Conservation (phyloP, 2,888 invertebrate species). For the Cepaea hortensis region DNA sequence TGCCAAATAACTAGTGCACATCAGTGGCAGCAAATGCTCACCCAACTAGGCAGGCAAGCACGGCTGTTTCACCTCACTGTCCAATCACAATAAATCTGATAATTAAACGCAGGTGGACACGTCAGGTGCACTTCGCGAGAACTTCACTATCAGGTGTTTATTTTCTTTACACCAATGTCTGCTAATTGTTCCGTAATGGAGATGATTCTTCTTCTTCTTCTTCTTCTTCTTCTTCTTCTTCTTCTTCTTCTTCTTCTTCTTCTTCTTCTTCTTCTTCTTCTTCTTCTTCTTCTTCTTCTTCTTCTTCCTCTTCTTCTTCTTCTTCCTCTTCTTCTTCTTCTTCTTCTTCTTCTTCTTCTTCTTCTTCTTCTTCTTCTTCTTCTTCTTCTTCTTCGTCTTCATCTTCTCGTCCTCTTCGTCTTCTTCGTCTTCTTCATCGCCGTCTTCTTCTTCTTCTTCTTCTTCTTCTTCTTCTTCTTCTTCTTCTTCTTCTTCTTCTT, state of each 20-base stretch:
- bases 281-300: conserved; percentile 8
- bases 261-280: background rate
- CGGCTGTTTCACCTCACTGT: no score
- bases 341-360: conserved; percentile 4
- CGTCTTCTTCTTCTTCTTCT: background rate
- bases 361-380: conserved; percentile 9
- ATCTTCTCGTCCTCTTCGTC: background rate
- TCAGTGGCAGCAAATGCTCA: no score
- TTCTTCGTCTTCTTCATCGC: background rate
- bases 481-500: background rate
- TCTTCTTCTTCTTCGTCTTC: no score
- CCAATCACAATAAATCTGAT: no score
- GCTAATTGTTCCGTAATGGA: no score
- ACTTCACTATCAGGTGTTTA: no score
- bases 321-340: background rate
- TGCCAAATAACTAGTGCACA: no score
- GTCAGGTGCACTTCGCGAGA: no score
- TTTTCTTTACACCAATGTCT: no score
- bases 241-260: conserved; percentile 5
- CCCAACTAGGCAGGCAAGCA: no score
- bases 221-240: background rate
- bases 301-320: background rate
- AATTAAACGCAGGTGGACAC: no score
- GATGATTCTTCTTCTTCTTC: background rate
- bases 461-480: conserved; percentile 1